Evolutionary conservation across 2,888 invertebrate genomes (phyloP), one percentile per base, ranked within the genome.

Genomic region (Camptogramma bilineatum): DNA sequence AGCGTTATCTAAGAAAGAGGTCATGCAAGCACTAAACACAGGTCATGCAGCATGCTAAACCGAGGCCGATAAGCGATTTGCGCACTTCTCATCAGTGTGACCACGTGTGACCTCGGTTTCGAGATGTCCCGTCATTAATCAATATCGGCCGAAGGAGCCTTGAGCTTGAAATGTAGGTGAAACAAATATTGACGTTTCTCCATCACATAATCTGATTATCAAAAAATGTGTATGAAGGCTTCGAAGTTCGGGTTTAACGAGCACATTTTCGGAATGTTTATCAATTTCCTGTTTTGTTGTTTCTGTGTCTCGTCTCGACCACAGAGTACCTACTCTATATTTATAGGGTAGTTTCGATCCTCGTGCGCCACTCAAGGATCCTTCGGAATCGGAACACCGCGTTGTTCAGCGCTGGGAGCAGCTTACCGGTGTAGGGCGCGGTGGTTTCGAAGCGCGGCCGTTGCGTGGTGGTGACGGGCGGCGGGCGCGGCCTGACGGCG

Each of bases 401-500:
- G 39, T 13, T 18, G 28, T 0, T 17, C 51, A 21, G 31, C 54
- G 48, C 60, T 60, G 60, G 52, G 57, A 73, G 71, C 62, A 64
- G 78, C 90, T 92, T 87, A 92, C 92, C 91, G 58, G 81, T 87
- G 71, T 81, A 90, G 13, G 83, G 66, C 1, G 83, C 82, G 42
- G 81, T 82, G 42, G 81, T 69, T 52, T 76, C 73, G 19, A 81
- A 77, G 75, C 67, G 74, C 61, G 62, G 78, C 18, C 75, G 79
- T 47, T 67, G 66, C 13, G 80, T 71, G 9, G 80, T 75, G 24
- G 76, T 68, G 7, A 79, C 42, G 13, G 19, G 42, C 10, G 50
- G 58, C 47, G 16, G 5, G 62, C 10, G 55, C 60, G 65, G 69
- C 17, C 65, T 64, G n/a, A 66, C 62, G 13, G 28, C 19, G 31